Percentiles rank a stretch among this genome's conserved stretches.
Conservation (phyloP, 2,797 vertebrate genomes). For the Eulemur coronatus region DNA sequence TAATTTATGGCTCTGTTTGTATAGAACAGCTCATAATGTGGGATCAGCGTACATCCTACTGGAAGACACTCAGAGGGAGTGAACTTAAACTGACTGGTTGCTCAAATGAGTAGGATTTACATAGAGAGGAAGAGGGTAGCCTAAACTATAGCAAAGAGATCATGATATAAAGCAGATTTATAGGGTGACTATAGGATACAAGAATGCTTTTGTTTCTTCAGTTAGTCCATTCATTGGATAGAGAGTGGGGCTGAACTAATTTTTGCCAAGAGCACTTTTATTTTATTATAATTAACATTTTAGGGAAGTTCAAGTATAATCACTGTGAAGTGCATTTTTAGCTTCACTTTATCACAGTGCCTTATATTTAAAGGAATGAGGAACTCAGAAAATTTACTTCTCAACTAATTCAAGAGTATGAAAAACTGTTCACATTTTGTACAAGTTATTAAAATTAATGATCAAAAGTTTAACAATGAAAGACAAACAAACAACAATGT, state of each 20-base stretch:
- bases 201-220: neutral
- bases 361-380: neutral
- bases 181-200: neutral
- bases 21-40: neutral
- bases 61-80: neutral
- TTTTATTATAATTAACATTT: neutral
- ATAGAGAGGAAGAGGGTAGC: neutral
- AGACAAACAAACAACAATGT: neutral
- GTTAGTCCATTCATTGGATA: neutral
- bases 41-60: neutral
- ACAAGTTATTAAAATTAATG: slow-evolving; percentile 6
- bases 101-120: neutral
- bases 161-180: neutral
- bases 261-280: neutral
- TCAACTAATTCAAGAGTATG: neutral
- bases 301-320: neutral
- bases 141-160: neutral
- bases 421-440: neutral
- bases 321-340: neutral
- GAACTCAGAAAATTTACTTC: neutral
- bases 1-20: neutral
- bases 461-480: neutral
- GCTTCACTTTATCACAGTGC: neutral
- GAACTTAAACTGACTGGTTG: neutral
- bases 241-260: neutral